Evolutionary conservation across 2,113 vertebrate species (phyloP), one percentile per base, ranked within the genome.

Genomic region (Eptesicus fuscus): DNA sequence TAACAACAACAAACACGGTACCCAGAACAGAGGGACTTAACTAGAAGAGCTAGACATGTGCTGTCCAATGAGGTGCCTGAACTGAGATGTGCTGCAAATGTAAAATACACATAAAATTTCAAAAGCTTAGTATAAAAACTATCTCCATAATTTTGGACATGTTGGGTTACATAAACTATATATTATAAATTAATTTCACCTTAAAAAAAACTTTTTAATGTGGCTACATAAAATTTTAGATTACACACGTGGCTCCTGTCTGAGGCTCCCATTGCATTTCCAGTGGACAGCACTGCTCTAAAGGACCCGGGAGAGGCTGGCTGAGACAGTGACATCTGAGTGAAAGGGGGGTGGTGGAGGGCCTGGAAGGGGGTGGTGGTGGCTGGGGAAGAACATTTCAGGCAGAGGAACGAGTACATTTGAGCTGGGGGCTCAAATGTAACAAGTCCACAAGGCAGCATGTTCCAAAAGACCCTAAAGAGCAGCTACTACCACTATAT

Each of bases 351-450:
- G 1, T 28, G 35, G 37, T 0, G 9, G 13, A 40, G 37, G 13
- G 18, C 6, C 7, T 13, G 5, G 44, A 30, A 25, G 23, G 63
- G 47, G 73, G 17, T 8, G 6, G 73, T 4, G 12, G 22, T 3
- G 32, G 17, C 44, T 28, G 7, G 4, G 14, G 16, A 28, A 59
- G 86, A 37, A 65, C 22, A 35, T 16, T 42, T 17, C 6, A 8
- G 91, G n/a, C 32, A 44, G 32, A 88, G 59, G 73, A 17, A 49
- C 0, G 4, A 53, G 28, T 1, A 0, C 0, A 0, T n/a, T 28
- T 61, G 59, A 7, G 44, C 32, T 1, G 1, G 9, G n/a, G 12
- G n/a, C 56, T 80, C 35, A 9, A 25, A 23, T 11, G 65, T 9
- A 40, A 78, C 28, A 47, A 37, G 69, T 7, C 61, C 63, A 6